Evolutionary conservation across 2,113 vertebrate genomes (phyloP).

Genomic region (Apistogramma diplotaenia): DNA sequence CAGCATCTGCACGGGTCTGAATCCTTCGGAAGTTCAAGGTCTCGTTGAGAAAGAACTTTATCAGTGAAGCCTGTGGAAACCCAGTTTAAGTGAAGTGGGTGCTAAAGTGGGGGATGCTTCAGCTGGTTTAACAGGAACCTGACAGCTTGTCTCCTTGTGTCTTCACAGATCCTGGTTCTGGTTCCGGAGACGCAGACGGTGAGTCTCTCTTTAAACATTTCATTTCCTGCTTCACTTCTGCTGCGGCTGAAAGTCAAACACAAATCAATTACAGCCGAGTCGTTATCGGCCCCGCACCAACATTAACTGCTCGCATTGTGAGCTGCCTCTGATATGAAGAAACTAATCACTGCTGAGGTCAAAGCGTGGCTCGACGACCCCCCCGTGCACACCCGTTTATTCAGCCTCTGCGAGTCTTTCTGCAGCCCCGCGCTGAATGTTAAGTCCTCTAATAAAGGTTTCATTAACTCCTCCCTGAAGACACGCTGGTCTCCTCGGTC

Average conservation of each 20-base stretch:
- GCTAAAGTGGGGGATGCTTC: not conserved
- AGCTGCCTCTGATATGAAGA: not conserved
- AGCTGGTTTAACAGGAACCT: not conserved
- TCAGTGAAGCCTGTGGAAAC: not conserved
- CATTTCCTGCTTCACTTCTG: slow-evolving; percentile 19
- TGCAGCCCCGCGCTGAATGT: not conserved
- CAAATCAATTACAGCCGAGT: slow-evolving; percentile 1
- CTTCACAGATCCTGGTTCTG: slow-evolving; percentile 69
- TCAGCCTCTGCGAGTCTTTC: not conserved
- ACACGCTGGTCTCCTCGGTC: not conserved
- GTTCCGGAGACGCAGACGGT: slow-evolving; percentile 71
- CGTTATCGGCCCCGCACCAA: not conserved
- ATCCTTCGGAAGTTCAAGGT: not conserved
- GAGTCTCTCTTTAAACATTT: slow-evolving; percentile 37
- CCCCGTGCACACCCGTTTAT: not conserved
- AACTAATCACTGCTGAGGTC: not conserved
- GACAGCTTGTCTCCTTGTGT: slow-evolving; percentile 32
- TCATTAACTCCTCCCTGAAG: not conserved
- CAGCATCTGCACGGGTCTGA: not conserved
- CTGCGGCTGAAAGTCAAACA: slow-evolving; percentile 27
- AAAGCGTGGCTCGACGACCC: not conserved
- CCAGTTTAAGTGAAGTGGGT: not conserved
- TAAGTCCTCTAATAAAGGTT: not conserved
- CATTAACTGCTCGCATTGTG: slow-evolving; percentile 2
- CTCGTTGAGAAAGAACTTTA: not conserved